phyloP scores from a whole-genome alignment of 2,888 invertebrate genomes.

The Furcula furcula region DNA sequence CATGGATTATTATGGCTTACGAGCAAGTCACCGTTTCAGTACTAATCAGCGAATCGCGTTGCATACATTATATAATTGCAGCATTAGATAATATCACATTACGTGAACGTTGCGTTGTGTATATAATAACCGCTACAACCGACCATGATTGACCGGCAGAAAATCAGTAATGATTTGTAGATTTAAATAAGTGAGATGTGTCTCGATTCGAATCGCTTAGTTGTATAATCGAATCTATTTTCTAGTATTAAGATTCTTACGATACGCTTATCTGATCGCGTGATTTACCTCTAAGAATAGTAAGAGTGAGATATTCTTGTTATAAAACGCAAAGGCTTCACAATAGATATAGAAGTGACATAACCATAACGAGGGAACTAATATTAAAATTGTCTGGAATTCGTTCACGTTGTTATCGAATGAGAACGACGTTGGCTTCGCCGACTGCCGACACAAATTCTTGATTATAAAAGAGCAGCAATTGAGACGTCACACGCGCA shows the following conservation, averaged over 20 bases:
- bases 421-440: constrained; percentile 57
- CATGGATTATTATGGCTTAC: not conserved
- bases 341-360: constrained; percentile 37
- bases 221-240: constrained; percentile 5
- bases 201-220: constrained; percentile 1
- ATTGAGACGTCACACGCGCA: constrained; percentile 74
- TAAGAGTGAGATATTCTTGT: constrained; percentile 19
- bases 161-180: not conserved
- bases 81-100: not conserved
- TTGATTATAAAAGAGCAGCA: constrained; percentile 80
- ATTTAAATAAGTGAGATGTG: not conserved
- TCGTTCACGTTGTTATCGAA: constrained; percentile 67
- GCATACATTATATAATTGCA: not conserved
- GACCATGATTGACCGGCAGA: not conserved
- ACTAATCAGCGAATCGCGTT: not conserved
- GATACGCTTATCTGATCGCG: constrained; percentile 27
- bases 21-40: not conserved
- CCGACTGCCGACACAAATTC: constrained; percentile 71
- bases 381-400: constrained; percentile 69
- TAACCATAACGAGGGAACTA: constrained; percentile 58
- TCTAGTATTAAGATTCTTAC: constrained; percentile 12
- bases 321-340: constrained; percentile 23
- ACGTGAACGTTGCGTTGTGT: not conserved
- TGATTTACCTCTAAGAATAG: constrained; percentile 23
- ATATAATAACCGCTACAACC: not conserved